Conservation (phyloP, 1,140 invertebrate genomes). For the Tetragnatha versicolor region DNA sequence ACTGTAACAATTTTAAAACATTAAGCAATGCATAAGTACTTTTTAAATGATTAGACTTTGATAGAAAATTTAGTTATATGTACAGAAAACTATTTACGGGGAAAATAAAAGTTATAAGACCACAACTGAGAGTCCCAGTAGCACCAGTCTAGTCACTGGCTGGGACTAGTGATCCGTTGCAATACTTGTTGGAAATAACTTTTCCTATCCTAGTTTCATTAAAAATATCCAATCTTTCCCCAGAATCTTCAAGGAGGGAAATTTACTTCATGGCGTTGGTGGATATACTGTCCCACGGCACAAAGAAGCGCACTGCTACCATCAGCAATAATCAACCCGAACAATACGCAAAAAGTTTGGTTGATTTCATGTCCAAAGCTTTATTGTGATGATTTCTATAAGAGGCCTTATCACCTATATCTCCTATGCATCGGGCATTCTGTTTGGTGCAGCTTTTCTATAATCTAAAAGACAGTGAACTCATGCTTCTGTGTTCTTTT, state of each 20-base stretch:
- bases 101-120: no score
- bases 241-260: constrained; percentile 77
- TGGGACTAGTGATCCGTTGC: no score
- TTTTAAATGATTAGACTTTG: no score
- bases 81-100: no score
- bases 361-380: constrained; percentile 96
- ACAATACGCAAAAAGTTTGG: constrained; percentile 96
- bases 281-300: constrained; percentile 97
- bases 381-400: constrained; percentile 46
- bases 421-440: not conserved
- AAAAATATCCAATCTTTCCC: constrained; percentile 47
- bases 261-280: constrained; percentile 99
- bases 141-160: no score
- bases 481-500: not conserved
- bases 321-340: constrained; percentile 98
- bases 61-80: no score
- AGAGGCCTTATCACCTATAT: constrained; percentile 17
- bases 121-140: no score
- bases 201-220: no score
- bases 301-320: constrained; percentile 95
- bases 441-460: no score
- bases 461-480: not conserved
- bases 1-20: no score
- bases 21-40: no score
- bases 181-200: no score